A percentile compares a stretch with the other conserved stretches of the same genome.
These are phyloP conservation scores for Sebastes itinus DNA, from an alignment of 2,797 vertebrate species.

Conservation along the genomic window DNA sequence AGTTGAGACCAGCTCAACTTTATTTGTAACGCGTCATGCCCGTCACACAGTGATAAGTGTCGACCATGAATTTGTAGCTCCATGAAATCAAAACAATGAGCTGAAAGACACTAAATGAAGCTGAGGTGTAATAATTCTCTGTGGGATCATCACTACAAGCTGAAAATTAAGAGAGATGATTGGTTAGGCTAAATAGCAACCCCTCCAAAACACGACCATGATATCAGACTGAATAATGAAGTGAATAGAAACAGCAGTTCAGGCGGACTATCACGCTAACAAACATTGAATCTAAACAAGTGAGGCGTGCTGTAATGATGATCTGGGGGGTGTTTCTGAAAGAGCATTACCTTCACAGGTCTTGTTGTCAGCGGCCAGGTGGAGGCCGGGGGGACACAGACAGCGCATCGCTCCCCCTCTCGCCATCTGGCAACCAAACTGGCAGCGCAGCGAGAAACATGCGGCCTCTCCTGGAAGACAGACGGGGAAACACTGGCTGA, in stretches of 20 bases:
- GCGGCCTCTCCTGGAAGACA: constrained; percentile 70
- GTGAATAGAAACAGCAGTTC: not conserved
- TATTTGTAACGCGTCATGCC: too few relatives aligned
- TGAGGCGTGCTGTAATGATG: constrained; percentile 4
- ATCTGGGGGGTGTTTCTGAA: constrained; percentile 21
- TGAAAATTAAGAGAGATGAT: not conserved
- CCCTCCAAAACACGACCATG: not conserved
- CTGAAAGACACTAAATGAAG: not conserved
- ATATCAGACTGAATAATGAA: constrained; percentile 10
- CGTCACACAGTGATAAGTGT: too few relatives aligned
- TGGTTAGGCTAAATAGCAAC: not conserved
- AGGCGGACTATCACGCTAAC: not conserved
- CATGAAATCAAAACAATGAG: not conserved
- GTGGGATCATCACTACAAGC: not conserved
- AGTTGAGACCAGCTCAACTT: too few relatives aligned
- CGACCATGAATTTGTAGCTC: too few relatives aligned
- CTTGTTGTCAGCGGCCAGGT: constrained; percentile 76
- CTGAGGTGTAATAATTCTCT: not conserved
- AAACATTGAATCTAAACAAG: not conserved
- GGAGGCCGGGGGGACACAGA: constrained; percentile 77
- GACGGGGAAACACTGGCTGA: constrained; percentile 52
- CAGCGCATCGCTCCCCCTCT: constrained; percentile 57
- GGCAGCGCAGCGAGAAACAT: constrained; percentile 73
- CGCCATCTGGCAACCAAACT: constrained; percentile 79
- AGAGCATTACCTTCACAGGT: constrained; percentile 78